Evolutionary conservation across 2,888 invertebrate species (phyloP), one percentile per base, ranked within the genome.

Genomic region (Augochlorella aurata): DNA sequence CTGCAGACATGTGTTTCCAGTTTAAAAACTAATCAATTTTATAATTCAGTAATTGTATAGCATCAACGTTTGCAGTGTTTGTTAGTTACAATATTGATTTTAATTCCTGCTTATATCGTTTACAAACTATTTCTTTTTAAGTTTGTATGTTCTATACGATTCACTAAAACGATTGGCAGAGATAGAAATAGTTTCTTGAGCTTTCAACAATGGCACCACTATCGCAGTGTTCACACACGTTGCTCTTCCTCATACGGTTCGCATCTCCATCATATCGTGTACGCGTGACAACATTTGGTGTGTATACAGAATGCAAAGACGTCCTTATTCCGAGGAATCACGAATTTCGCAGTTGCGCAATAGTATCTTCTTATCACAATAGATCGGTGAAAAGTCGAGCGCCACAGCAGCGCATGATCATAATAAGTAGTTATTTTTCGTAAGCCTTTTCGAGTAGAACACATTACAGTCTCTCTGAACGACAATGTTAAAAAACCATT

Each of bases 301-400:
- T 85, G 75, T 76, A 70, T 83, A 68, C 54, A 76, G 58, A 81
- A 45, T 75, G 52, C 71, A 81, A 78, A 81, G 68, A 82, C 79
- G 82, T 82, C 70, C 74, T 89, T 87, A 87, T 87, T 89, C 82
- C 87, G 85, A 87, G 80, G 79, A 86, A 84, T 76, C 69, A 77
- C 73, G 79, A 87, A 82, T 74, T 69, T 58, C 69, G 49, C 58
- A 52, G 18, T 38, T 73, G 21, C 45, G 18, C 45, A 38, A 52
- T 45, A 21, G 38, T 24, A 69, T 38, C 44, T 54, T 54, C 49
- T 71, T 10, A 65, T 54, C 29, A 63, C 75, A 21, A 65, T 44
- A n/a, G 49, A 54, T 21, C 65, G 38, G 38, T 69, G 49, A 38
- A 47, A 50, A 29, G 44, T 29, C 38, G 38, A 49, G 14, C 14